phyloP scores from a whole-genome alignment of 2,797 vertebrate species.

The Cottoperca gobio region DNA sequence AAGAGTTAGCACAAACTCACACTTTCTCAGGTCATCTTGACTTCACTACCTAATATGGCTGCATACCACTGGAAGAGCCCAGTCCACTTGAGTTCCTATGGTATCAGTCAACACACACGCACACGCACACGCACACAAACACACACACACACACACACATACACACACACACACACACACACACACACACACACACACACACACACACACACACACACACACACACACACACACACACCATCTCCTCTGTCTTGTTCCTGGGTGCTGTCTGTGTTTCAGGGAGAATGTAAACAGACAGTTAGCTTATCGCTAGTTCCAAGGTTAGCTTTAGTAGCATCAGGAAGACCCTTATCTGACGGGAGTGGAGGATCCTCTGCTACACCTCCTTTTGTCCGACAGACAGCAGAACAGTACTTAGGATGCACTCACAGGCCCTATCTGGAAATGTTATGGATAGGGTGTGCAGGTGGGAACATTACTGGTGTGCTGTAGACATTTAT shows the following conservation, averaged over 20 bases:
- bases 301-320: constrained; percentile 77
- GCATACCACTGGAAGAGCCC: constrained; percentile 76
- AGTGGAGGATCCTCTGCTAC: constrained; percentile 56
- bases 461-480: constrained; percentile 5
- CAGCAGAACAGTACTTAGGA: constrained; percentile 30
- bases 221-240: constrained; percentile 18
- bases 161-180: constrained; percentile 43
- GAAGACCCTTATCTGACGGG: constrained; percentile 72
- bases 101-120: constrained; percentile 74
- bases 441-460: constrained; percentile 31
- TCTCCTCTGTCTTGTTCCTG: constrained; percentile 63
- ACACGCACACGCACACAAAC: not conserved
- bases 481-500: not conserved
- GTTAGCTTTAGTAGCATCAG: constrained; percentile 65
- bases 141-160: constrained; percentile 10
- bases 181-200: constrained; percentile 54
- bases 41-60: constrained; percentile 83
- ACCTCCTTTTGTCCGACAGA: constrained; percentile 54
- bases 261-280: constrained; percentile 72
- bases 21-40: constrained; percentile 79
- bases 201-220: not conserved
- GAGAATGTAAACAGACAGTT: constrained; percentile 83
- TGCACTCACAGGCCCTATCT: constrained; percentile 30
- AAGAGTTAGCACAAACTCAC: constrained; percentile 67
- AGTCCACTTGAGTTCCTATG: constrained; percentile 80